phyloP scores from a whole-genome alignment of 2,888 invertebrate genomes.

The Belgica antarctica region DNA sequence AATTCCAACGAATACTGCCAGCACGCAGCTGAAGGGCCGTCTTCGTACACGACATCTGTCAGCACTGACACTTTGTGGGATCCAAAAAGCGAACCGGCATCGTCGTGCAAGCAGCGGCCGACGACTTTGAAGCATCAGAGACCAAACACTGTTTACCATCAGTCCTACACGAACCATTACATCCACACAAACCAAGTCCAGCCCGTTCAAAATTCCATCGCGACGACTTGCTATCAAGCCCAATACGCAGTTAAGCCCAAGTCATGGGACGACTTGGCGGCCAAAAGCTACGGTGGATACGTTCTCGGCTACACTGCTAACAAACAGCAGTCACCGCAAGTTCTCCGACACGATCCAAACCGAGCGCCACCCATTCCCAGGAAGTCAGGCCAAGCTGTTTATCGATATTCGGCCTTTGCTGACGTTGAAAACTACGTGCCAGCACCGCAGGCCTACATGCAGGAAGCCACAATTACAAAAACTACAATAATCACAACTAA shows the following conservation, averaged over 20 bases:
- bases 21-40: slow-evolving; percentile 66
- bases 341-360: no score
- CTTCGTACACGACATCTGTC: slow-evolving; percentile 73
- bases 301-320: slow-evolving; percentile 74
- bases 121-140: slow-evolving; percentile 46
- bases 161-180: slow-evolving; percentile 50
- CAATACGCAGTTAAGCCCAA: slow-evolving; percentile 70
- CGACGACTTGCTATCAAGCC: slow-evolving; percentile 53
- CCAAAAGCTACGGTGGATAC: slow-evolving; percentile 81
- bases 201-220: slow-evolving; percentile 48
- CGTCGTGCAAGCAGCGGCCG: not conserved
- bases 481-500: slow-evolving; percentile 63
- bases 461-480: slow-evolving; percentile 58
- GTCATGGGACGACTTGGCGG: slow-evolving; percentile 86
- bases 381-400: slow-evolving; percentile 47
- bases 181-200: slow-evolving; percentile 54
- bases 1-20: slow-evolving; percentile 73
- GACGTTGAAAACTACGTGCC: slow-evolving; percentile 55
- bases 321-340: slow-evolving; percentile 50
- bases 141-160: slow-evolving; percentile 53
- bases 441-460: slow-evolving; percentile 53
- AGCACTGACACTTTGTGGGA: slow-evolving; percentile 88
- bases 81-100: slow-evolving; percentile 53
- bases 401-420: slow-evolving; percentile 54
- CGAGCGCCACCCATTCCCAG: slow-evolving; percentile 44